These are phyloP conservation scores for Heliconius congener DNA, from an alignment of 1,140 invertebrate species.

Conservation along the genomic window DNA sequence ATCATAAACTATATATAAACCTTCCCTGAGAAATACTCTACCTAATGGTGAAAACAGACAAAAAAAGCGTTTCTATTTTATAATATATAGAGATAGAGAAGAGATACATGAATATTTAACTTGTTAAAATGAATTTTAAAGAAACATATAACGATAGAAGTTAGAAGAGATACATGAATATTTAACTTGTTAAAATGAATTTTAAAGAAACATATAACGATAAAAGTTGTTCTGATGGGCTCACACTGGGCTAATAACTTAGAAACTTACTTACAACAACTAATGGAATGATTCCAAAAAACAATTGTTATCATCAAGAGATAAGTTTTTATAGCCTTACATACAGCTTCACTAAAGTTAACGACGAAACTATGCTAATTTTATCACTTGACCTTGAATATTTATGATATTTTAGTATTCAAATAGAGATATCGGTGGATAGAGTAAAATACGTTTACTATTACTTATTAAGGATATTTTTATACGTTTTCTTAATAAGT, in stretches of 20 bases:
- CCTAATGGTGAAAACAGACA: no score
- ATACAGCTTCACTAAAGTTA: neutral
- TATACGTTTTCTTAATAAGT: no score
- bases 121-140: no score
- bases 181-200: no score
- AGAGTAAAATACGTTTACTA: neutral
- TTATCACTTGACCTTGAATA: neutral
- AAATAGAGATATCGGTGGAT: neutral
- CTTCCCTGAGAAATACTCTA: no score
- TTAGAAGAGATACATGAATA: no score
- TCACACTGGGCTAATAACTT: neutral
- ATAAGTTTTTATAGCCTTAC: neutral
- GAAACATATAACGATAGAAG: neutral
- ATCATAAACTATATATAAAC: no score
- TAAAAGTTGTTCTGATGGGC: neutral
- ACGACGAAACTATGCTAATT: conserved; percentile 1
- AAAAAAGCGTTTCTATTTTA: no score
- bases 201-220: neutral
- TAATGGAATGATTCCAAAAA: neutral
- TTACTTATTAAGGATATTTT: neutral
- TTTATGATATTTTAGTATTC: neutral
- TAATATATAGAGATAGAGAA: no score
- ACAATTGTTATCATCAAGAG: neutral
- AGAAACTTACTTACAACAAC: neutral
- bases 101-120: no score